Evolutionary conservation across 2,888 invertebrate species (phyloP).

Genomic region (Hydraecia micacea): DNA sequence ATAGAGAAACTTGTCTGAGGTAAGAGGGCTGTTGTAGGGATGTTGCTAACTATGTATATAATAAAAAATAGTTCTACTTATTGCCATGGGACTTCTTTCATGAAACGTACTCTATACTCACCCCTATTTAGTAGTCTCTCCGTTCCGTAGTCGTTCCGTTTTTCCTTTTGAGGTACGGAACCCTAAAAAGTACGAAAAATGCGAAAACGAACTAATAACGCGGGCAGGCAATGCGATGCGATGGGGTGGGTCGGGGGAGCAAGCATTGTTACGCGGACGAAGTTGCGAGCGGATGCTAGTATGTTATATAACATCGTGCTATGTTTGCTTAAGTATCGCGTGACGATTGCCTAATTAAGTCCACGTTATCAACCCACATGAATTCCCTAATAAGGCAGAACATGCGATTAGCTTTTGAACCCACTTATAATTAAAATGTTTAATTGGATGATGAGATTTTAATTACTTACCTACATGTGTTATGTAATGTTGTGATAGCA

Average conservation of each 20-base stretch:
- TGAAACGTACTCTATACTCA: not conserved
- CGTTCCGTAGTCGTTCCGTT: too few relatives aligned
- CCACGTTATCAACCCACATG: conserved; percentile 48
- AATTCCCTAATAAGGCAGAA: conserved; percentile 26
- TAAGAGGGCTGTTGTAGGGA: not conserved
- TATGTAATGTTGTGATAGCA: conserved; percentile 8
- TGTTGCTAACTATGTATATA: not conserved
- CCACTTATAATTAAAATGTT: conserved; percentile 36
- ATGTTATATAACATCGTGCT: not conserved
- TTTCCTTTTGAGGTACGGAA: too few relatives aligned
- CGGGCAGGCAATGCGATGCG: not conserved
- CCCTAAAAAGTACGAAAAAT: too few relatives aligned
- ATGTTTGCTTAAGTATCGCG: conserved; percentile 22
- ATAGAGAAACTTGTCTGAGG: not conserved
- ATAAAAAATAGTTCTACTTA: not conserved
- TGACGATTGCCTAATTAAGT: conserved; percentile 35
- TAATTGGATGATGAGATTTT: conserved; percentile 41
- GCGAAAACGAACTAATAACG: not conserved
- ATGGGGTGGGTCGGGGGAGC: not conserved
- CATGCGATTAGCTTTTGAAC: conserved; percentile 28
- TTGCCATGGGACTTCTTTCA: not conserved
- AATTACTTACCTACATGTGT: conserved; percentile 23
- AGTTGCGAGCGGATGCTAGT: not conserved
- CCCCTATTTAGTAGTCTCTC: not conserved
- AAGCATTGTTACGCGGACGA: not conserved